These are phyloP conservation scores for Balearica regulorum DNA, from an alignment of 2,797 vertebrate species.

Conservation along the genomic window DNA sequence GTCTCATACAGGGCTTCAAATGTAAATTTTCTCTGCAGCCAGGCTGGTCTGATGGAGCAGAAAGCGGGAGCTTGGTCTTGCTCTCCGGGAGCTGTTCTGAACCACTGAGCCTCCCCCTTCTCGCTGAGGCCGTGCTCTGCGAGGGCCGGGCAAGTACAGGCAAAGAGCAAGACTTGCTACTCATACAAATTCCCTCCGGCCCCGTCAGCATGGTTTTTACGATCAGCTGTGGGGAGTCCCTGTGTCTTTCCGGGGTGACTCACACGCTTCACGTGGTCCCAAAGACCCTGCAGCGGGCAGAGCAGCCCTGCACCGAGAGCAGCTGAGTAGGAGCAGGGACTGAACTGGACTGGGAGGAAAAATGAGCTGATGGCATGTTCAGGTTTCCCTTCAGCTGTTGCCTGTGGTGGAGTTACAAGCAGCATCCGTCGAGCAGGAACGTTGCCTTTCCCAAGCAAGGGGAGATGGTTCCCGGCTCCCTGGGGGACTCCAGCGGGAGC, in stretches of 20 bases:
- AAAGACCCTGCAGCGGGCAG: not conserved
- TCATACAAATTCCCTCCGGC: not conserved
- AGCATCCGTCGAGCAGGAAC: rapidly evolving
- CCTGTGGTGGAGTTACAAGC: not conserved
- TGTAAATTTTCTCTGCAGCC: not conserved
- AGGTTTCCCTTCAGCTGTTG: not conserved
- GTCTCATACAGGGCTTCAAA: not conserved
- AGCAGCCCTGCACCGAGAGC: not conserved
- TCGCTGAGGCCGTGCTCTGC: rapidly evolving
- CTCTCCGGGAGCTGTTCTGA: not conserved
- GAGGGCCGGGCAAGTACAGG: not conserved
- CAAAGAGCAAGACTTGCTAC: not conserved
- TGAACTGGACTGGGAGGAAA: not conserved
- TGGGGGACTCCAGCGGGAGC: rapidly evolving
- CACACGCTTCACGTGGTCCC: not conserved
- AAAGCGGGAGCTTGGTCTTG: not conserved
- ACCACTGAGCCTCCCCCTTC: not conserved
- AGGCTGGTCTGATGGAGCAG: not conserved
- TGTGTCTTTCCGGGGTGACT: not conserved
- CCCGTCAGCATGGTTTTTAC: rapidly evolving
- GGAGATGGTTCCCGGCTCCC: not conserved
- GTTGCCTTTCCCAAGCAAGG: not conserved
- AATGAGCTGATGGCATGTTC: not conserved
- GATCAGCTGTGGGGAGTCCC: not conserved
- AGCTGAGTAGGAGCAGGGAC: not conserved